These are phyloP conservation scores for Tonatia bakeri DNA, from an alignment of 2,113 vertebrate species.

Conservation along the genomic window DNA sequence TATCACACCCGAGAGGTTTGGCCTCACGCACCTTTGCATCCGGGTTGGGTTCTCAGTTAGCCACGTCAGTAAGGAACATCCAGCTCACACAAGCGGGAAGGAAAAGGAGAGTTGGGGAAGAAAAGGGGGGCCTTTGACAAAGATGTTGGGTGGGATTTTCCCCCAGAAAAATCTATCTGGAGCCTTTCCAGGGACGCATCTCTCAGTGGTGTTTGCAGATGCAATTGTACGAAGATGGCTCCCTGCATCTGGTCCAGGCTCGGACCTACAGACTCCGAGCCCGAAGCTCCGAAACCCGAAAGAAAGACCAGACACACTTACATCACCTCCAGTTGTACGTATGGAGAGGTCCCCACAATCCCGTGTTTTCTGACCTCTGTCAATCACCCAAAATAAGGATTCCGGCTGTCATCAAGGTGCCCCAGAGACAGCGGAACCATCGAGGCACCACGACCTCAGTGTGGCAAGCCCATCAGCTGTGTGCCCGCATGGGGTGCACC, in stretches of 20 bases:
- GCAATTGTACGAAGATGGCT: constrained; percentile 21
- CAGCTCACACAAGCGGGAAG: neutral
- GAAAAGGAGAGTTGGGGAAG: neutral
- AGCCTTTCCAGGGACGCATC: neutral
- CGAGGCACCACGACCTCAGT: neutral
- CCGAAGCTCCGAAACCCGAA: neutral
- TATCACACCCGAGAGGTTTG: neutral
- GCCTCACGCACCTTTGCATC: neutral
- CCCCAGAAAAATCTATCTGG: neutral
- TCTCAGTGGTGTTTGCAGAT: neutral
- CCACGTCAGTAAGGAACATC: neutral
- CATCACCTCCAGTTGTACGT: too few relatives aligned
- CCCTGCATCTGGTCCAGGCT: neutral
- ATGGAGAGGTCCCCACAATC: too few relatives aligned
- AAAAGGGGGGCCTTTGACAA: neutral
- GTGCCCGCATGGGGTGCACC: neutral
- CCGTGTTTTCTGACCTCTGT: too few relatives aligned
- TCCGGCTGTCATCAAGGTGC: neutral
- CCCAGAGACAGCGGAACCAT: neutral
- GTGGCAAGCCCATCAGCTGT: neutral
- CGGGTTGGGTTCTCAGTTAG: neutral
- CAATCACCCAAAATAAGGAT: neutral
- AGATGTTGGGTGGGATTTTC: neutral
- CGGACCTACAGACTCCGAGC: neutral
- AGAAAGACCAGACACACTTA: neutral